These are phyloP conservation scores for Drosophila paranaensis DNA, from an alignment of 2,888 invertebrate species.

Conservation along the genomic window DNA sequence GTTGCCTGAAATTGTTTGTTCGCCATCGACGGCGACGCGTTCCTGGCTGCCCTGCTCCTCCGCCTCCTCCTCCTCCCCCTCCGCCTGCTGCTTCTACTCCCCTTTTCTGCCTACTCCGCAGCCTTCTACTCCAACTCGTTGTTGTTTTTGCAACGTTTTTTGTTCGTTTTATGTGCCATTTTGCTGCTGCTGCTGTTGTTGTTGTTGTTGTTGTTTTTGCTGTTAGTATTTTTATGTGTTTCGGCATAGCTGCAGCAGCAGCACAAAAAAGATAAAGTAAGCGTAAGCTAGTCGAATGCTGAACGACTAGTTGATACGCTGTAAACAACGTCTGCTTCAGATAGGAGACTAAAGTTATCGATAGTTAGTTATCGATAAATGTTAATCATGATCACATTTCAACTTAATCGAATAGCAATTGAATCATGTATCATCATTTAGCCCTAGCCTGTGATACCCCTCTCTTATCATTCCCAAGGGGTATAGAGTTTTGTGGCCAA, in stretches of 20 bases:
- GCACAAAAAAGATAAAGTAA: constrained; percentile 35
- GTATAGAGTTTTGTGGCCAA: constrained; percentile 25
- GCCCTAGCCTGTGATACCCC: neutral
- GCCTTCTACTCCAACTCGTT: constrained; percentile 13
- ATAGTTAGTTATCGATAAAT: neutral
- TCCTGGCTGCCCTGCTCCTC: constrained; percentile 48
- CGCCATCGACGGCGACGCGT: constrained; percentile 72
- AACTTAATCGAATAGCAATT: neutral
- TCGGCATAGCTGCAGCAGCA: constrained; percentile 55
- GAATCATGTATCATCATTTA: neutral
- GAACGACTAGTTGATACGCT: constrained; percentile 12
- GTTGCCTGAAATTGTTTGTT: constrained; percentile 78
- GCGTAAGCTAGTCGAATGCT: neutral
- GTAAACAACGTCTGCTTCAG: too few species aligned
- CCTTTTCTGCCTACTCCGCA: constrained; percentile 3
- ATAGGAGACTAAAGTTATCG: neutral
- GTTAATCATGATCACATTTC: neutral
- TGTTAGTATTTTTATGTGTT: constrained; percentile 73
- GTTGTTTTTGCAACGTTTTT: constrained; percentile 37
- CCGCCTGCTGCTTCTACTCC: constrained; percentile 13
- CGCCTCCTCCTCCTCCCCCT: neutral
- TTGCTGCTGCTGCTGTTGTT: constrained; percentile 46
- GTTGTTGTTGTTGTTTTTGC: constrained; percentile 31
- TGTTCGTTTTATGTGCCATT: constrained; percentile 64
- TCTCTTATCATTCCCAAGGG: neutral